Conservation (phyloP, 2,888 invertebrate genomes). For the Diadromus collaris region DNA sequence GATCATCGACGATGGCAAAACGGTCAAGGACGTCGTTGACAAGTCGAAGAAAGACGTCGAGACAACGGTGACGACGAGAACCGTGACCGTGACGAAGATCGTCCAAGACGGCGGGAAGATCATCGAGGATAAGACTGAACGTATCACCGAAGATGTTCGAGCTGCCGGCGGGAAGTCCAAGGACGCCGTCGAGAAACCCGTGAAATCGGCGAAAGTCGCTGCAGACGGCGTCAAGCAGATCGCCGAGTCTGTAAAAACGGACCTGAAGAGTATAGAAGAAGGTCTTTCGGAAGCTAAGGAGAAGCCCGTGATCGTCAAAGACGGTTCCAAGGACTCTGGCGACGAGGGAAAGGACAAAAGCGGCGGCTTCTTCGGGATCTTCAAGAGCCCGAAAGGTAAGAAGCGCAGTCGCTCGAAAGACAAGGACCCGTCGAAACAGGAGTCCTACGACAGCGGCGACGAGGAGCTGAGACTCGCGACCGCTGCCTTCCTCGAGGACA, state of each 20-base stretch:
- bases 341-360: constrained; percentile 70
- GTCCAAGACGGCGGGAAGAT: constrained; percentile 44
- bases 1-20: constrained; percentile 51
- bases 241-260: constrained; percentile 52
- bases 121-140: constrained; percentile 43
- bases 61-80: constrained; percentile 81
- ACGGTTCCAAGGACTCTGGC: constrained; percentile 44
- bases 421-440: constrained; percentile 71
- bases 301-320: constrained; percentile 44
- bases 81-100: constrained; percentile 70
- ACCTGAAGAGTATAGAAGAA: constrained; percentile 43
- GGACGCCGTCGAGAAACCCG: constrained; percentile 29
- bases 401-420: constrained; percentile 74
- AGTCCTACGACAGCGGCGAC: constrained; percentile 75
- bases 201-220: constrained; percentile 22
- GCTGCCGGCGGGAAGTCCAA: constrained; percentile 38
- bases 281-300: constrained; percentile 40
- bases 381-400: constrained; percentile 74
- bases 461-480: constrained; percentile 73
- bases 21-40: constrained; percentile 61
- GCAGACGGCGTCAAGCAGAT: constrained; percentile 58
- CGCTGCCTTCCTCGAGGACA: constrained; percentile 72
- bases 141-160: constrained; percentile 40
- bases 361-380: constrained; percentile 74
- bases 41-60: constrained; percentile 59